Evolutionary conservation across 2,888 invertebrate genomes (phyloP).

Genomic region (Noctua comes): DNA sequence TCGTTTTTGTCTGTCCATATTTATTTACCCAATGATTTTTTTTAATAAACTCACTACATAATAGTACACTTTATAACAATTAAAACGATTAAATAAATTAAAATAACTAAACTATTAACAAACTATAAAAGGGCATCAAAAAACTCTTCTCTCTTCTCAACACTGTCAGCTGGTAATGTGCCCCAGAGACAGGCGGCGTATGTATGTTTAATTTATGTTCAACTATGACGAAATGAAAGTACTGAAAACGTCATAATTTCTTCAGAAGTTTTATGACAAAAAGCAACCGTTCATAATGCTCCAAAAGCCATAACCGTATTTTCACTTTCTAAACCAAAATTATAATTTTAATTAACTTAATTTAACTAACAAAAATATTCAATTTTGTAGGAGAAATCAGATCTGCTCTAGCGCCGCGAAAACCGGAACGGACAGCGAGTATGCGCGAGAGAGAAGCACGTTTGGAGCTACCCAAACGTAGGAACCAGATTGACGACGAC

Average conservation of each 20-base stretch:
- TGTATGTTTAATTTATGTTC: neutral
- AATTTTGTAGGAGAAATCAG: constrained; percentile 93
- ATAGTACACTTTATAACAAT: neutral
- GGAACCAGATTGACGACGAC: constrained; percentile 88
- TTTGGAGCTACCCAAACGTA: constrained; percentile 90
- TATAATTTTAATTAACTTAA: constrained; percentile 48
- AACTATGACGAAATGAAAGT: neutral
- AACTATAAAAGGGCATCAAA: neutral
- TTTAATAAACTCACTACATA: neutral
- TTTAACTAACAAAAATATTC: constrained; percentile 55
- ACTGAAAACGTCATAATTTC: neutral
- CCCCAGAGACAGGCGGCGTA: neutral
- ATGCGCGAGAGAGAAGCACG: constrained; percentile 95
- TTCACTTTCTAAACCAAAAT: constrained; percentile 41
- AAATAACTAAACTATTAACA: neutral
- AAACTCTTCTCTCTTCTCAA: neutral
- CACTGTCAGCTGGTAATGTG: neutral
- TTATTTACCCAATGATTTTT: neutral
- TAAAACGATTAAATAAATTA: neutral
- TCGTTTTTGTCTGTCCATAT: neutral
- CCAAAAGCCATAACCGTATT: constrained; percentile 3
- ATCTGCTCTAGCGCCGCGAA: constrained; percentile 94
- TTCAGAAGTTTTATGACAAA: constrained; percentile 2
- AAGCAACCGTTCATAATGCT: constrained; percentile 8
- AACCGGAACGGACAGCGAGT: constrained; percentile 96